A percentile compares a stretch with the other conserved stretches of the same genome.
phyloP scores from a whole-genome alignment of 2,888 invertebrate genomes.

The Ennomos quercinarius region DNA sequence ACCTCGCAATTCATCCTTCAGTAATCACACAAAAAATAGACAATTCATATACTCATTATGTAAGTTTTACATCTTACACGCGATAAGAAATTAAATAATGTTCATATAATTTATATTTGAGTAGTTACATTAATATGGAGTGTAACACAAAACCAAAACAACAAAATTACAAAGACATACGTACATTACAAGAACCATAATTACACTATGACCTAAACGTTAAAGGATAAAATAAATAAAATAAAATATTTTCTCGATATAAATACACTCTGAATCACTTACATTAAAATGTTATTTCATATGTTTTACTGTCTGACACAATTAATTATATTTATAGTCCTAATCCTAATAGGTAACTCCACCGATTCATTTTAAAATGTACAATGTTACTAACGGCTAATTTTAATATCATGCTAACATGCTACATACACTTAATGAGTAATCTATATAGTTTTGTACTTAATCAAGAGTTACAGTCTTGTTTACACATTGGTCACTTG shows the following conservation, averaged over 20 bases:
- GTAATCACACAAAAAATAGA: conserved; percentile 48
- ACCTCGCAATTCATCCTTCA: conserved; percentile 43
- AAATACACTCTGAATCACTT: conserved; percentile 70
- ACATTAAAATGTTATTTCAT: conserved; percentile 26
- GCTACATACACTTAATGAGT: conserved; percentile 15
- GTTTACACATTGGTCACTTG: conserved; percentile 77
- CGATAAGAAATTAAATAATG: conserved; percentile 7
- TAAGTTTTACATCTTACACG: conserved; percentile 22
- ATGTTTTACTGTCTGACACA: conserved; percentile 29
- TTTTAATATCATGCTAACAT: conserved; percentile 31
- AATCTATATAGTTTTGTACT: conserved; percentile 68
- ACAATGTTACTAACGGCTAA: conserved; percentile 45
- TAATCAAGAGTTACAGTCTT: conserved; percentile 77
- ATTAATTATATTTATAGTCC: conserved; percentile 13
- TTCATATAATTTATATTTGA: neutral
- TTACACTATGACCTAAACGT: conserved; percentile 20
- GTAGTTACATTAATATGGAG: neutral
- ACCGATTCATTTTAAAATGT: conserved; percentile 65
- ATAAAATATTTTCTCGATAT: conserved; percentile 55
- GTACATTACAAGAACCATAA: conserved; percentile 9
- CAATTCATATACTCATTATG: conserved; percentile 18
- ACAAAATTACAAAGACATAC: conserved; percentile 8
- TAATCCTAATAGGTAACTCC: conserved; percentile 76
- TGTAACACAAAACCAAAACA: conserved; percentile 1
- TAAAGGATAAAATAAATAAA: conserved; percentile 44